These are phyloP conservation scores for Rotaria sp. DNA, from an alignment of 2,888 invertebrate species.

Conservation along the genomic window DNA sequence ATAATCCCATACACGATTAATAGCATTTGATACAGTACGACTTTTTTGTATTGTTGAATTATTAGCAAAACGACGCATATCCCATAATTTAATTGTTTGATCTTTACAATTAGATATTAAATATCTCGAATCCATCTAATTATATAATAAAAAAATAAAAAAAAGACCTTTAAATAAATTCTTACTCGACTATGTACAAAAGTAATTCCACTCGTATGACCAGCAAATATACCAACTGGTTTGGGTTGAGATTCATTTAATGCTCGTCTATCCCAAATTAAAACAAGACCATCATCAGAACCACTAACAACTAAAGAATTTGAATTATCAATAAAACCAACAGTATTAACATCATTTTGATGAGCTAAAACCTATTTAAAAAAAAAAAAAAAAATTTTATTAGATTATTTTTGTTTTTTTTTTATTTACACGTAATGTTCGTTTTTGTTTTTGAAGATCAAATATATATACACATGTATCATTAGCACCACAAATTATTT, in stretches of 20 bases:
- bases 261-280: slow-evolving; percentile 63
- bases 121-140: slow-evolving; percentile 65
- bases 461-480: slow-evolving; percentile 71
- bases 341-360: slow-evolving; percentile 72
- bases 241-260: slow-evolving; percentile 63
- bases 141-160: too few relatives aligned
- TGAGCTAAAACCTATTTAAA: slow-evolving; percentile 60
- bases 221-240: slow-evolving; percentile 69
- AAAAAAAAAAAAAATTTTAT: too few relatives aligned
- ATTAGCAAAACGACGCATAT: slow-evolving; percentile 66
- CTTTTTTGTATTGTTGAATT: slow-evolving; percentile 44
- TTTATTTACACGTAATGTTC: slow-evolving; percentile 52
- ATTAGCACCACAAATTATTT: slow-evolving; percentile 68
- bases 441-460: slow-evolving; percentile 59
- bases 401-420: too few relatives aligned
- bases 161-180: too few relatives aligned
- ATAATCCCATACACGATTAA: not conserved
- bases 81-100: slow-evolving; percentile 80
- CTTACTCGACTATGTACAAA: slow-evolving; percentile 67
- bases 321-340: slow-evolving; percentile 68
- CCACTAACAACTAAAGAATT: slow-evolving; percentile 69
- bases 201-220: slow-evolving; percentile 75
- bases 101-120: slow-evolving; percentile 77
- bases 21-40: not conserved
- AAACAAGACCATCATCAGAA: slow-evolving; percentile 64